Base-by-base conservation (phyloP, 2,888 invertebrate species). In the Lycia hirtaria region DNA sequence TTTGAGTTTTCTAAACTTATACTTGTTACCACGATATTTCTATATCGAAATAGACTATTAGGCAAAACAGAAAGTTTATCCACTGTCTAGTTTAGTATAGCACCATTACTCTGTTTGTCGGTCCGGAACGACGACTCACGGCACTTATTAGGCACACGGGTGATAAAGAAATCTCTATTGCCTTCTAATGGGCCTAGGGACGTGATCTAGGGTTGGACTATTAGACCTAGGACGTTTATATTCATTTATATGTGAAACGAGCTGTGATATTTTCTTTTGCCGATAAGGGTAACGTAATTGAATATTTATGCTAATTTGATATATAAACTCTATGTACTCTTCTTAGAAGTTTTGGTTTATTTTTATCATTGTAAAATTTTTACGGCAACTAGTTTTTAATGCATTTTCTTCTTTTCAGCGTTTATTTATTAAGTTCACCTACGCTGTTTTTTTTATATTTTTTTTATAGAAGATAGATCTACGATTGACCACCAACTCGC, bases 101-200 rank as follows among this genome's bases (percentile, higher is more conserved):
- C 19, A 40, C 9, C 35, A 59, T 61, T 57, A 47, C 75, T 67
- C 70, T 69, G 73, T 67, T 80, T 73, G 73, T 67, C 78, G 80
- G 78, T 80, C 80, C 83, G 84, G 80, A 85, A 84, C 83, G 78
- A 71, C 45, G 40, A 56, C 44, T 45, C 40, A 51, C 44, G 32
- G 51, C 15, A 32, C 28, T 45, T 68, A 54, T 64, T 62, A 64
- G 52, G 54, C 40, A 65, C 50, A 22, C 41, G 28, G 52, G 43
- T 44, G 56, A 33, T 56, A 54, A 54, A 56, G 58, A 61, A 61
- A 63, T 65, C 53, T 60, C 44, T 60, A 58, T 53, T 53, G 57
- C 53, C 58, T 60, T 65, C 54, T 40, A 56, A 54, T 60, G 40
- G 44, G 14, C 15, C 35, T 24, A 20, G 10, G 49, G 38, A 48